Percentiles rank a stretch among this genome's conserved stretches.
Evolutionary conservation across 2,797 vertebrate genomes (phyloP).

Genomic region (Argya squamiceps): DNA sequence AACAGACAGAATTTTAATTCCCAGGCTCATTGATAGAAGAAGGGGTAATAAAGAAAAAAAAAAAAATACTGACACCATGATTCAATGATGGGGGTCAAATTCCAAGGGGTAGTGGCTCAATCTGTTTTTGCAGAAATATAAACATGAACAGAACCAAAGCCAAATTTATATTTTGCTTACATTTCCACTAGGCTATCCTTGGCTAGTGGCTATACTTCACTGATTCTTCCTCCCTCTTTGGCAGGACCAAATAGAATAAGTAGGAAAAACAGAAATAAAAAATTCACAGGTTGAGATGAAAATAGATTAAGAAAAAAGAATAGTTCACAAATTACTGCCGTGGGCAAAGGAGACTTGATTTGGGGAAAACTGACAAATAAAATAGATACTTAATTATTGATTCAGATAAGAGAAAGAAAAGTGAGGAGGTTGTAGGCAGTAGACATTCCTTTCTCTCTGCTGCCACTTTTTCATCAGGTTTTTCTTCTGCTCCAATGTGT

Average conservation of each 20-base stretch:
- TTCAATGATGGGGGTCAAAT: neutral
- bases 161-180: neutral
- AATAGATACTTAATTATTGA: neutral
- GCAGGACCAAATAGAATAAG: neutral
- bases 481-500: accelerated
- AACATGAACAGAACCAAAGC: neutral
- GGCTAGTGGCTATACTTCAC: neutral
- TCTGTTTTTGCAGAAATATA: neutral
- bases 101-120: neutral
- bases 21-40: neutral
- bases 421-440: neutral
- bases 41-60: neutral
- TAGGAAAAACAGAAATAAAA: neutral
- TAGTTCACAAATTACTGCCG: accelerated
- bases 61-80: neutral
- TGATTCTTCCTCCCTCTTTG: neutral
- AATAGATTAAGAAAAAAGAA: neutral
- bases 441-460: neutral
- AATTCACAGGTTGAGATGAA: neutral
- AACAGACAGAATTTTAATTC: neutral
- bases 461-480: neutral
- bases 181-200: neutral
- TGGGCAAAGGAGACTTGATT: neutral
- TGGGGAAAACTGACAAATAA: neutral
- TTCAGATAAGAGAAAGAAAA: neutral